A percentile compares a stretch with the other conserved stretches of the same genome.
phyloP scores from a whole-genome alignment of 1,140 invertebrate species.

The Thaumatotibia leucotreta region DNA sequence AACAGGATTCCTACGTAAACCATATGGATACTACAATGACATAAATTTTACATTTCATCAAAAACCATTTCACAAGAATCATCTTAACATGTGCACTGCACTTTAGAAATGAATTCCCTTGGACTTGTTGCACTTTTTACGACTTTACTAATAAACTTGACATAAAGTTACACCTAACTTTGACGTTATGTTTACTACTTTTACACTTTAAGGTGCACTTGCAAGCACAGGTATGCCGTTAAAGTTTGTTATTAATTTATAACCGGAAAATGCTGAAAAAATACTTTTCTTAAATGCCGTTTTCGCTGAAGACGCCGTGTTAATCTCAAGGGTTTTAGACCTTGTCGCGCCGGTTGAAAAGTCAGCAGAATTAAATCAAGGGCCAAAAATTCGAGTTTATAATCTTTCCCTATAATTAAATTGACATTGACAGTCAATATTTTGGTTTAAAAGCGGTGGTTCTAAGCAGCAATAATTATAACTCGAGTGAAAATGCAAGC shows the following conservation, averaged over 20 bases:
- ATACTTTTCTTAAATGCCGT: not conserved
- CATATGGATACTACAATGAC: no score
- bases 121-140: constrained; percentile 10
- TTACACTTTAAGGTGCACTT: not conserved
- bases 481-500: constrained; percentile 60
- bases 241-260: not conserved
- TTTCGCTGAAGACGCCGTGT: not conserved
- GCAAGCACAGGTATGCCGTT: not conserved
- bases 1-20: not conserved
- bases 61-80: not conserved
- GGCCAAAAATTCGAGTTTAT: not conserved
- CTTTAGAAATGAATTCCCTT: not conserved
- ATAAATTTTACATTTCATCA: no score
- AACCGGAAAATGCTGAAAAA: not conserved
- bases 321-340: not conserved
- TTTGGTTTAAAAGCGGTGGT: not conserved
- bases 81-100: not conserved
- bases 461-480: constrained; percentile 53
- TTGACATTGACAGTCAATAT: not conserved
- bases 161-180: constrained; percentile 1
- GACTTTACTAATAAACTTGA: not conserved
- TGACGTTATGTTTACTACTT: not conserved
- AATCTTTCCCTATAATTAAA: not conserved
- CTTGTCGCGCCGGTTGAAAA: not conserved
- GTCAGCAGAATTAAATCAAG: not conserved